These are phyloP conservation scores for Nemoura dubitans DNA, from an alignment of 2,888 invertebrate genomes.

Conservation along the genomic window DNA sequence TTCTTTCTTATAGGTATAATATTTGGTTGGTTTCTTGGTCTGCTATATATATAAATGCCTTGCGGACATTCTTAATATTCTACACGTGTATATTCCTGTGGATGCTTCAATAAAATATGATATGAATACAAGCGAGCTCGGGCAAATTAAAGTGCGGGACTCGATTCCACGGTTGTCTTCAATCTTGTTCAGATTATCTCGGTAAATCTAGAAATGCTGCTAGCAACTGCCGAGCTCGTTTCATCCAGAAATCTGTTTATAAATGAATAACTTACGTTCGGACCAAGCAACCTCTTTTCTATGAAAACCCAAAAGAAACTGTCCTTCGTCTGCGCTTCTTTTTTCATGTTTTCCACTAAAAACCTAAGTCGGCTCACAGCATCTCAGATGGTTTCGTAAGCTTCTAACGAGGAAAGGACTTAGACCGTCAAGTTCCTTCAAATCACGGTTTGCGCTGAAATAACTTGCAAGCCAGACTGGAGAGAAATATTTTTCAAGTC, in stretches of 20 bases:
- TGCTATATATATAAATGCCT: not conserved
- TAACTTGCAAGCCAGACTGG: not conserved
- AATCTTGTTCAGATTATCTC: not conserved
- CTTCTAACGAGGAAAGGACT: not conserved
- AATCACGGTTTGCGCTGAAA: not conserved
- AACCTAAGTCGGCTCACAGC: not conserved
- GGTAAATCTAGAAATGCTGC: not conserved
- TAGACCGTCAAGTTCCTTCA: not conserved
- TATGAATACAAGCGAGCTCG: not conserved
- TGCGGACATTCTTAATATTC: not conserved
- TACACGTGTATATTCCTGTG: not conserved
- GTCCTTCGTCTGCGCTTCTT: not conserved
- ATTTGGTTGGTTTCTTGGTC: too few relatives aligned
- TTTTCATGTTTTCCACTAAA: not conserved
- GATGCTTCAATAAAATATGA: constrained; percentile 12
- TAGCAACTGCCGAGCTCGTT: not conserved
- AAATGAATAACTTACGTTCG: not conserved
- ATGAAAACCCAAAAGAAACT: not conserved
- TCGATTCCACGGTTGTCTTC: not conserved
- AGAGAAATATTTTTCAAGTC: not conserved
- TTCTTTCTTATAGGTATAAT: not conserved
- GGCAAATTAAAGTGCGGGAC: not conserved
- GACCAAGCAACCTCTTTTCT: not conserved
- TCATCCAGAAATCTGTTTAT: not conserved
- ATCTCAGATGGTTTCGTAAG: not conserved